Evolutionary conservation across 2,797 vertebrate genomes (phyloP).

Genomic region (Onychomys leucogaster): DNA sequence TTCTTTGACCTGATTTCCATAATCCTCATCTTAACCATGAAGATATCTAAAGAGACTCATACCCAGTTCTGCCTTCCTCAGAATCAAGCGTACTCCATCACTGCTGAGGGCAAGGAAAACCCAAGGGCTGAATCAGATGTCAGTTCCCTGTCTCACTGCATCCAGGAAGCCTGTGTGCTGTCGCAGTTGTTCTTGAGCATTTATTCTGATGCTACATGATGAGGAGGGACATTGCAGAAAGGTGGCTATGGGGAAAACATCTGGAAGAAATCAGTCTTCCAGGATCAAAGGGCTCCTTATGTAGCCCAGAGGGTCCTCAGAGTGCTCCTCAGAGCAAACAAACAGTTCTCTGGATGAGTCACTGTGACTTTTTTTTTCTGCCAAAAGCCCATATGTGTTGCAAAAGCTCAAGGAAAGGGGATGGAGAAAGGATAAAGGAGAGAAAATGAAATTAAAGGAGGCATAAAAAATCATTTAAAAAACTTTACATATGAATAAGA

Average conservation of each 20-base stretch:
- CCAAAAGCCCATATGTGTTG: constrained; percentile 79
- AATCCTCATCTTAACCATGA: constrained; percentile 54
- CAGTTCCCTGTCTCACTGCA: constrained; percentile 60
- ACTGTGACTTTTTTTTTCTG: constrained; percentile 74
- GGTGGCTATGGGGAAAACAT: constrained; percentile 82
- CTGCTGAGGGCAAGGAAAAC: constrained; percentile 65
- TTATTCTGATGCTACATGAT: constrained; percentile 72
- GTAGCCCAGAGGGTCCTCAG: constrained; percentile 79
- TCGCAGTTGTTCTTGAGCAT: constrained; percentile 36
- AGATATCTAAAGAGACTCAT: constrained; percentile 47
- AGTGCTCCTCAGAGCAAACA: constrained; percentile 84
- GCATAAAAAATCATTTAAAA: constrained; percentile 69
- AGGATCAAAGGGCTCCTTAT: constrained; percentile 82
- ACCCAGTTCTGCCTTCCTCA: constrained; percentile 22
- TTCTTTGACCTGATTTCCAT: constrained; percentile 52
- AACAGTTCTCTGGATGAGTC: constrained; percentile 82
- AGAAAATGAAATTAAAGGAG: constrained; percentile 74
- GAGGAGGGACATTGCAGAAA: constrained; percentile 75
- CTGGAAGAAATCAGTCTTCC: constrained; percentile 82
- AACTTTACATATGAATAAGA: constrained; percentile 75
- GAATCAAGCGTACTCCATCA: constrained; percentile 34
- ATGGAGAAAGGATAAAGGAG: constrained; percentile 72
- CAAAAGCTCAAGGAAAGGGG: constrained; percentile 80
- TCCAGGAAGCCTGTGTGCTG: constrained; percentile 53
- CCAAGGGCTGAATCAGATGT: constrained; percentile 53